Conservation (phyloP, 2,113 vertebrate species). For the Neoarius graeffei region DNA sequence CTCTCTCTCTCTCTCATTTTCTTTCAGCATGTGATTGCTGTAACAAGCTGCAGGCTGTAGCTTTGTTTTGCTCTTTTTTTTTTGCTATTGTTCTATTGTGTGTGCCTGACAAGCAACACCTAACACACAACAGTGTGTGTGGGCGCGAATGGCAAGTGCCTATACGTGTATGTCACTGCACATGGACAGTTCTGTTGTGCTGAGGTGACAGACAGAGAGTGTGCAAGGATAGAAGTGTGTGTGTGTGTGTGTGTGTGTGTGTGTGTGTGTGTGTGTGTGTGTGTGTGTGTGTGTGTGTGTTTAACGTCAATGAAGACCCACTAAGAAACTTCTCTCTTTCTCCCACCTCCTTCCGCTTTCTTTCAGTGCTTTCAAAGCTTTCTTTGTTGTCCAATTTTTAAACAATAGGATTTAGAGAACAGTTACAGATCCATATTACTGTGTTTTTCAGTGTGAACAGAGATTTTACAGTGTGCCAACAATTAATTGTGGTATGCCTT, state of each 20-base stretch:
- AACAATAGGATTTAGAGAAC: constrained; percentile 28
- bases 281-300: neutral
- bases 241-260: neutral
- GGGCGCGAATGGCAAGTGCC: neutral
- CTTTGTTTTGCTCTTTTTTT: constrained; percentile 14
- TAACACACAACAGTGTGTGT: constrained; percentile 27
- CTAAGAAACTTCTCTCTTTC: constrained; percentile 22
- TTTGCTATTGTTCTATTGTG: constrained; percentile 34
- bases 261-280: neutral
- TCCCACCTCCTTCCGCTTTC: constrained; percentile 25
- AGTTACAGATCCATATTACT: neutral
- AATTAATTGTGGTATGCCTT: constrained; percentile 24
- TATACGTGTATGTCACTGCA: constrained; percentile 1
- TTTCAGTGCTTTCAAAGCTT: constrained; percentile 24
- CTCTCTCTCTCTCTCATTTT: constrained; percentile 23
- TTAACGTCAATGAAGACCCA: neutral
- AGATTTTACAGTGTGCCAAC: neutral
- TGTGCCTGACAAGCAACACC: constrained; percentile 22
- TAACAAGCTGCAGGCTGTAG: constrained; percentile 11
- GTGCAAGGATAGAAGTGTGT: neutral
- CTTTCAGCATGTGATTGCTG: constrained; percentile 2
- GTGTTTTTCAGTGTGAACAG: neutral
- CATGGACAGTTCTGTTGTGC: constrained; percentile 25
- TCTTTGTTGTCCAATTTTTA: neutral
- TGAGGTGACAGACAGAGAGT: constrained; percentile 44